Percentiles rank a stretch among this genome's conserved stretches.
Evolutionary conservation across 2,113 vertebrate species (phyloP).

Genomic region (Zosterops japonicus): DNA sequence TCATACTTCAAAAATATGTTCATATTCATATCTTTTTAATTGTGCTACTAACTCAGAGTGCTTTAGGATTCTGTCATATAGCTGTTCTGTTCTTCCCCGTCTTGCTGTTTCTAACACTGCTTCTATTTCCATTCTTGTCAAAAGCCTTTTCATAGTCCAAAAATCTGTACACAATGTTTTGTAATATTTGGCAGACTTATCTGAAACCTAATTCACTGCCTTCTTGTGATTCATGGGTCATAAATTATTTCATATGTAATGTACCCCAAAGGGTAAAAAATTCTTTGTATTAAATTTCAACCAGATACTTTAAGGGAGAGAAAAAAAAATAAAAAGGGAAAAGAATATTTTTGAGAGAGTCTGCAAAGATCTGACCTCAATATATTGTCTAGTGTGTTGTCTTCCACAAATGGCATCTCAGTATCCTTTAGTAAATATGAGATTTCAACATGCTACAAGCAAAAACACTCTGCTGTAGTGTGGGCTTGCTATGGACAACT

Average conservation of each 20-base stretch:
- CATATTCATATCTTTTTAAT: conserved; percentile 58
- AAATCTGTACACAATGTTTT: conserved; percentile 74
- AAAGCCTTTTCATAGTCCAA: conserved; percentile 76
- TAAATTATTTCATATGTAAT: conserved; percentile 75
- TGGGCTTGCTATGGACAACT: background rate
- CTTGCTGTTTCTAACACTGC: conserved; percentile 65
- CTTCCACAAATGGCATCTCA: conserved; percentile 1
- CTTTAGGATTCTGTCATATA: conserved; percentile 60
- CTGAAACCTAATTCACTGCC: conserved; percentile 76
- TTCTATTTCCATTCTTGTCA: conserved; percentile 75
- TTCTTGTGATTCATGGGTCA: conserved; percentile 75
- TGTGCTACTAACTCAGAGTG: conserved; percentile 50
- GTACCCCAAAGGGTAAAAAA: conserved; percentile 73
- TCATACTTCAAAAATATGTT: conserved; percentile 41
- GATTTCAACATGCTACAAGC: background rate
- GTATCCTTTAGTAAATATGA: conserved; percentile 10
- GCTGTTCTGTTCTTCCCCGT: conserved; percentile 65
- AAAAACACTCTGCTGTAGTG: background rate
- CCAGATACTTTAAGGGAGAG: conserved; percentile 6
- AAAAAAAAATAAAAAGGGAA: background rate
- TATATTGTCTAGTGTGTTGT: background rate
- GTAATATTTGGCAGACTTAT: conserved; percentile 76
- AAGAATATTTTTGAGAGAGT: conserved; percentile 31
- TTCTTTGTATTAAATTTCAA: conserved; percentile 71
- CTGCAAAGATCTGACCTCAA: conserved; percentile 42